phyloP scores from a whole-genome alignment of 2,797 vertebrate genomes.

The Danio choprae region DNA sequence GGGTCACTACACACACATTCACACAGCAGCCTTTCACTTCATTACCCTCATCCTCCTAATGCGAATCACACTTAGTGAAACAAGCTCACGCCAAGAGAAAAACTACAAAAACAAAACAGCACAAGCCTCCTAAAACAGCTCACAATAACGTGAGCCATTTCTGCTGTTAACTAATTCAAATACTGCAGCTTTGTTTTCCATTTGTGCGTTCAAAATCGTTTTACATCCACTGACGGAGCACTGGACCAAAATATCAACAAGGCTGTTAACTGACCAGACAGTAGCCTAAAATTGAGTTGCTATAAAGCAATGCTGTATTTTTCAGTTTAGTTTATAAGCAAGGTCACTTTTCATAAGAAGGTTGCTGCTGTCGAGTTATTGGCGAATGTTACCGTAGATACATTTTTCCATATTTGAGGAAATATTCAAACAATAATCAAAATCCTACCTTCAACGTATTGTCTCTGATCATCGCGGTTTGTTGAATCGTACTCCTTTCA shows the following conservation, averaged over 20 bases:
- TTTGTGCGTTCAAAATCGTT: conserved; percentile 3
- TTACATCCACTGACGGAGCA: conserved; percentile 53
- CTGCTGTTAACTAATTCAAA: conserved; percentile 12
- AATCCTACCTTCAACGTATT: background rate
- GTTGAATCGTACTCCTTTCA: too few relatives aligned
- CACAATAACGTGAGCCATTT: background rate
- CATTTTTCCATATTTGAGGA: background rate
- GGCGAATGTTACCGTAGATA: background rate
- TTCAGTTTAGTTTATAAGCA: background rate
- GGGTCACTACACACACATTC: conserved; percentile 72
- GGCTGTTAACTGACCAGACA: background rate
- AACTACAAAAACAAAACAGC: conserved; percentile 64
- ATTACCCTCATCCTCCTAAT: conserved; percentile 84
- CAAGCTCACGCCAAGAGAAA: conserved; percentile 63
- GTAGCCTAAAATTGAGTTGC: too few relatives aligned
- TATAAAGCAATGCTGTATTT: too few relatives aligned
- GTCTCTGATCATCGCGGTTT: background rate
- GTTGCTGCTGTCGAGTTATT: background rate
- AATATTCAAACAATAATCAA: background rate
- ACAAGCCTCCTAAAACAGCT: conserved; percentile 48
- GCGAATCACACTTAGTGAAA: conserved; percentile 77
- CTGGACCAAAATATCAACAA: background rate
- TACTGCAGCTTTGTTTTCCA: background rate
- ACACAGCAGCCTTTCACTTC: conserved; percentile 78
- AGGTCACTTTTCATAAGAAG: background rate